Evolutionary conservation across 2,113 vertebrate genomes (phyloP).

Genomic region (Stegostoma tigrinum): DNA sequence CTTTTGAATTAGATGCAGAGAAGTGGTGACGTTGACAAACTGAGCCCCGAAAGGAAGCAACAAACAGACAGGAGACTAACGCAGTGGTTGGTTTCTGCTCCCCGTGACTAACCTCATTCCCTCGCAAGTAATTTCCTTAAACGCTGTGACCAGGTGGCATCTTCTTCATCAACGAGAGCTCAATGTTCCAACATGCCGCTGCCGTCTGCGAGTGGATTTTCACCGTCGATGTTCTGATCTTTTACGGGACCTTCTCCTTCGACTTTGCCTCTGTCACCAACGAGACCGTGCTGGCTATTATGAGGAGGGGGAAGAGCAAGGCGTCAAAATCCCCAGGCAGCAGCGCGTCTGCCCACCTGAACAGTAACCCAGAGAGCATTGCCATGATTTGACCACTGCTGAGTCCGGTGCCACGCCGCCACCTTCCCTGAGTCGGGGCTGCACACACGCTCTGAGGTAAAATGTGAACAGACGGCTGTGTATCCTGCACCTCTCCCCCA

Average conservation of each 20-base stretch:
- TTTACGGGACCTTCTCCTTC: slow-evolving; percentile 84
- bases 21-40: not conserved
- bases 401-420: no score
- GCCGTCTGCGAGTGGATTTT: slow-evolving; percentile 88
- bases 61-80: not conserved
- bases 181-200: slow-evolving; percentile 74
- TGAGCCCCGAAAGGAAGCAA: not conserved
- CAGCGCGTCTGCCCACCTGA: slow-evolving; percentile 81
- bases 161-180: slow-evolving; percentile 81
- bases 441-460: not conserved
- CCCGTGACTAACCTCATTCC: not conserved
- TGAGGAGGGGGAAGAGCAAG: slow-evolving; percentile 61
- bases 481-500: not conserved
- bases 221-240: slow-evolving; percentile 79
- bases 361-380: slow-evolving; percentile 76
- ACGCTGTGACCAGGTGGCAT: slow-evolving; percentile 58
- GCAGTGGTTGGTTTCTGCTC: not conserved
- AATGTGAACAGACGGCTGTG: not conserved
- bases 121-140: slow-evolving; percentile 54
- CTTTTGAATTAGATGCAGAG: not conserved
- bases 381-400: slow-evolving; percentile 64
- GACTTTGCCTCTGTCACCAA: slow-evolving; percentile 78
- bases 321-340: slow-evolving; percentile 75
- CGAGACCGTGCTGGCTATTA: slow-evolving; percentile 72
- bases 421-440: no score